Evolutionary conservation across 2,888 invertebrate genomes (phyloP).

Genomic region (Hyppa rectilinea): DNA sequence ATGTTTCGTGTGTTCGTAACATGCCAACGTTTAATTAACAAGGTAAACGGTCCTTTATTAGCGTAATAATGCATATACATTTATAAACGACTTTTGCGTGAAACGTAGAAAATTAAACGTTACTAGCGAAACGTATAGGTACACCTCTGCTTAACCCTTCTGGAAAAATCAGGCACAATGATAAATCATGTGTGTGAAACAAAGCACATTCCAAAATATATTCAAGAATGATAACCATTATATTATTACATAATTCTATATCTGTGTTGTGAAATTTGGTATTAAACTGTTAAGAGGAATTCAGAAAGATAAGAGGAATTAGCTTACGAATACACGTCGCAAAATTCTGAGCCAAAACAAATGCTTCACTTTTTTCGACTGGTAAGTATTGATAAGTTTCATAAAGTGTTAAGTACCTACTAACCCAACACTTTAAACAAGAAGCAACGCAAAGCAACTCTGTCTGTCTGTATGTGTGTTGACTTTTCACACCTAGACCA

Average conservation of each 20-base stretch:
- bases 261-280: neutral
- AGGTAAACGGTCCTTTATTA: slow-evolving; percentile 59
- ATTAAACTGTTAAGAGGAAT: neutral
- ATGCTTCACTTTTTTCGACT: neutral
- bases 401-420: neutral
- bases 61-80: slow-evolving; percentile 55
- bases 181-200: neutral
- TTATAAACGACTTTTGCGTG: slow-evolving; percentile 31
- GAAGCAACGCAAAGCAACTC: too few relatives aligned
- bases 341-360: neutral
- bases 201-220: neutral
- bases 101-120: slow-evolving; percentile 2
- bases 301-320: too few relatives aligned
- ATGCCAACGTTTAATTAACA: slow-evolving; percentile 68
- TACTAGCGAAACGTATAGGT: neutral
- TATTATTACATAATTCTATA: neutral
- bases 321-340: neutral
- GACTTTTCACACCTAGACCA: too few relatives aligned
- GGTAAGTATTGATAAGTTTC: neutral
- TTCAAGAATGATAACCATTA: neutral
- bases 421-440: neutral
- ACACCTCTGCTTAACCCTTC: neutral
- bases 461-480: too few relatives aligned
- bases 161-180: neutral
- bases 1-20: slow-evolving; percentile 46